A percentile compares a stretch with the other conserved stretches of the same genome.
Evolutionary conservation across 92 coral and sea anemone genomes (phyloP).

Genomic region (Meandrina meandrites): DNA sequence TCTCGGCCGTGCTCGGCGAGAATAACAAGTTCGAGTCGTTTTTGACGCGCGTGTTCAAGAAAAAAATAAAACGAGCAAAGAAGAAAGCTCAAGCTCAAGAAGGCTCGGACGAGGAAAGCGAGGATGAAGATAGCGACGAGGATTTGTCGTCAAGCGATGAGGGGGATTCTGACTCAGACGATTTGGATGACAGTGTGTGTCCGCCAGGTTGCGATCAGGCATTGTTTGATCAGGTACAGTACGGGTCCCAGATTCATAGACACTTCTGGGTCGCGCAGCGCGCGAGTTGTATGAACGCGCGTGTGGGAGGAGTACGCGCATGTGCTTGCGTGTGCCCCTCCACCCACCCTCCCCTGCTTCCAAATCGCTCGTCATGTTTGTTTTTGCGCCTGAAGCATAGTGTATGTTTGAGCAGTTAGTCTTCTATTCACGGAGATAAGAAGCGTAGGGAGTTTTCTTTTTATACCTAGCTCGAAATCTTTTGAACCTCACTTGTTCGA

Average conservation of each 20-base stretch:
- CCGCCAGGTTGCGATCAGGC: constrained; percentile 99
- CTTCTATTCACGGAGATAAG: background rate
- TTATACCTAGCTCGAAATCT: background rate
- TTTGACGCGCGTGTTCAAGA: constrained; percentile 92
- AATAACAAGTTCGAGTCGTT: constrained; percentile 97
- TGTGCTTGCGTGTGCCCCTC: background rate
- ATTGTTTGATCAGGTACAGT: constrained; percentile 57
- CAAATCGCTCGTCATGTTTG: background rate
- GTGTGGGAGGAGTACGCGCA: background rate
- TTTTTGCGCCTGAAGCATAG: background rate
- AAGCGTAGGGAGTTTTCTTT: background rate
- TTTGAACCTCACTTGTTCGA: background rate
- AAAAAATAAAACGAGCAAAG: constrained; percentile 96
- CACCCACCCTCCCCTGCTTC: background rate
- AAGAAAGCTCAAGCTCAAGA: constrained; percentile 88
- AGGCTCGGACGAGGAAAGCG: constrained; percentile 98
- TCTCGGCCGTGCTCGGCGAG: constrained; percentile 91
- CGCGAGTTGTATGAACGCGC: background rate
- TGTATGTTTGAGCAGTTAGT: too few species aligned
- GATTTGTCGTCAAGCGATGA: constrained; percentile 96
- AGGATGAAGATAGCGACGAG: constrained; percentile 96
- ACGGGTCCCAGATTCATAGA: background rate
- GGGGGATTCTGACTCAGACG: constrained; percentile 93
- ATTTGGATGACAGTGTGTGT: constrained; percentile 96
- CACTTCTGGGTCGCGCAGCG: background rate